A percentile compares a stretch with the other conserved stretches of the same genome.
phyloP scores from a whole-genome alignment of 2,797 vertebrate species.

The Falco concolor region DNA sequence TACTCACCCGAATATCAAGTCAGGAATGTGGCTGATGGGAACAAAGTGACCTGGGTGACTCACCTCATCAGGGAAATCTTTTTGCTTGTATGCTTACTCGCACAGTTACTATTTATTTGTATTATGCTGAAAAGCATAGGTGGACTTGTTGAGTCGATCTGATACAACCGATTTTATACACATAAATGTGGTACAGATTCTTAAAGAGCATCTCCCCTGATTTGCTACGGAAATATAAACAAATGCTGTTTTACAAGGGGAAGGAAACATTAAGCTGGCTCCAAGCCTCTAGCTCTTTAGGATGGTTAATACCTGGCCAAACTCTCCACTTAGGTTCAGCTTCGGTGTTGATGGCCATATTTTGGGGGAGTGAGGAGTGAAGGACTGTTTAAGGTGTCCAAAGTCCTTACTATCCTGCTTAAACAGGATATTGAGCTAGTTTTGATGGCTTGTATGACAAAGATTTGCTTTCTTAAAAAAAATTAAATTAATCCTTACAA shows the following conservation, averaged over 20 bases:
- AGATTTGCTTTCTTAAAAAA: background rate
- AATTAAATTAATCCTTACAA: background rate
- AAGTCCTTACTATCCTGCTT: background rate
- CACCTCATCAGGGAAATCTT: background rate
- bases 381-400: background rate
- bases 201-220: rapidly evolving
- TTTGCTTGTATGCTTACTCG: rapidly evolving
- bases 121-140: background rate
- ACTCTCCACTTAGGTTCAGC: background rate
- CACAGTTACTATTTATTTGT: background rate
- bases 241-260: background rate
- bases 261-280: background rate
- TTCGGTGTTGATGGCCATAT: rapidly evolving
- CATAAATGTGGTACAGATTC: rapidly evolving
- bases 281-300: background rate
- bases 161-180: background rate
- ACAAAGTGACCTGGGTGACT: background rate
- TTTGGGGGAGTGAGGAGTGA: background rate
- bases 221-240: background rate
- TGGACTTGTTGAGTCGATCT: background rate
- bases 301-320: background rate
- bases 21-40: background rate
- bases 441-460: background rate
- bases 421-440: background rate
- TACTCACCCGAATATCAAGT: background rate